Conservation (phyloP, 2,797 vertebrate genomes). For the Somateria mollissima region DNA sequence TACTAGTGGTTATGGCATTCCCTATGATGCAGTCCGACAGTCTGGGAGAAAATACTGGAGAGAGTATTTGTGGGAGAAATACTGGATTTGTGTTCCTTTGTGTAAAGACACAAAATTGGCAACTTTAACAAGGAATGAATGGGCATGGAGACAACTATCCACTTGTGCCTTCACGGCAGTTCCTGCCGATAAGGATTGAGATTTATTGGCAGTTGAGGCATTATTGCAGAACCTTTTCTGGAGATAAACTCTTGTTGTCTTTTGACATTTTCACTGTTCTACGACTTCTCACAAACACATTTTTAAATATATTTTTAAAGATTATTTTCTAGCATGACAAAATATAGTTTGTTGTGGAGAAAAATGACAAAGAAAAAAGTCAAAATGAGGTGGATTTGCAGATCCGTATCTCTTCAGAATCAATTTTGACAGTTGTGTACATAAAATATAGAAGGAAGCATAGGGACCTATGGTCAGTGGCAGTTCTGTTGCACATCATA, state of each 20-base stretch:
- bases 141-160: constrained; percentile 25
- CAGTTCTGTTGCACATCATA: background rate
- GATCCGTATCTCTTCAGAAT: background rate
- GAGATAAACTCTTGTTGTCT: background rate
- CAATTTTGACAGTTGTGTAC: background rate
- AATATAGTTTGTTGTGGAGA: background rate
- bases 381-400: background rate
- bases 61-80: background rate
- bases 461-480: background rate
- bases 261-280: background rate
- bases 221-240: background rate
- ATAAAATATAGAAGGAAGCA: background rate
- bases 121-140: background rate
- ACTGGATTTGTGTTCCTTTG: background rate
- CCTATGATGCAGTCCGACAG: background rate
- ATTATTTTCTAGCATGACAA: background rate
- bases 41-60: background rate
- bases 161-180: constrained; percentile 14
- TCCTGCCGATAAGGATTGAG: constrained; percentile 15
- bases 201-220: background rate
- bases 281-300: background rate
- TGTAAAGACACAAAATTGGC: constrained; percentile 14
- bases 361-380: background rate
- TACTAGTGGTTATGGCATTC: background rate
- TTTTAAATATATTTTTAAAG: background rate